These are phyloP conservation scores for Balaenoptera acutorostrata DNA, from an alignment of 2,113 vertebrate genomes.

Conservation along the genomic window DNA sequence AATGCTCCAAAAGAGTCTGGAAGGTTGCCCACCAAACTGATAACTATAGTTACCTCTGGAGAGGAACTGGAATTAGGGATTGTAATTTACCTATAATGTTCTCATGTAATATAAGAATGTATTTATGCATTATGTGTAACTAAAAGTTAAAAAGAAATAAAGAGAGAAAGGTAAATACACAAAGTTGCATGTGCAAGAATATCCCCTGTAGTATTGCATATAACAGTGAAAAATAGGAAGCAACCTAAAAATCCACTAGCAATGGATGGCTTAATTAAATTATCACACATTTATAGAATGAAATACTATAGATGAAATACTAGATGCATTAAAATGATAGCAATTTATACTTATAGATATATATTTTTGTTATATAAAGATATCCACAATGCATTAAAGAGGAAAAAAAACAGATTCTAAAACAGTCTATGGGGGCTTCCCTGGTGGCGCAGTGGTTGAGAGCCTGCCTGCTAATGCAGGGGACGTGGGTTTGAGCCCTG, in stretches of 20 bases:
- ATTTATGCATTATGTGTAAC: not conserved
- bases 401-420: not conserved
- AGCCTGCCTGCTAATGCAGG: no score
- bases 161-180: not conserved
- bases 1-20: not conserved
- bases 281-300: not conserved
- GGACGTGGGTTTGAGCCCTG: no score
- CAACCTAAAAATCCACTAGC: not conserved
- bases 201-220: not conserved
- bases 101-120: not conserved
- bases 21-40: not conserved
- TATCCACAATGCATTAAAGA: not conserved
- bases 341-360: not conserved
- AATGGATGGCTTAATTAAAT: not conserved
- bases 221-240: not conserved
- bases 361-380: not conserved
- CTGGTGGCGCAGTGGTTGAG: no score
- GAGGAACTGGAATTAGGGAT: not conserved
- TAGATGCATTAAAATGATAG: not conserved
- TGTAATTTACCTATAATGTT: not conserved
- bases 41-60: not conserved
- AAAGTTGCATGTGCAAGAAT: not conserved
- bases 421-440: not conserved
- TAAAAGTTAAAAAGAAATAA: not conserved
- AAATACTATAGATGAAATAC: not conserved